phyloP scores from a whole-genome alignment of 2,797 vertebrate genomes.

The Hydrocynus forskahlii region DNA sequence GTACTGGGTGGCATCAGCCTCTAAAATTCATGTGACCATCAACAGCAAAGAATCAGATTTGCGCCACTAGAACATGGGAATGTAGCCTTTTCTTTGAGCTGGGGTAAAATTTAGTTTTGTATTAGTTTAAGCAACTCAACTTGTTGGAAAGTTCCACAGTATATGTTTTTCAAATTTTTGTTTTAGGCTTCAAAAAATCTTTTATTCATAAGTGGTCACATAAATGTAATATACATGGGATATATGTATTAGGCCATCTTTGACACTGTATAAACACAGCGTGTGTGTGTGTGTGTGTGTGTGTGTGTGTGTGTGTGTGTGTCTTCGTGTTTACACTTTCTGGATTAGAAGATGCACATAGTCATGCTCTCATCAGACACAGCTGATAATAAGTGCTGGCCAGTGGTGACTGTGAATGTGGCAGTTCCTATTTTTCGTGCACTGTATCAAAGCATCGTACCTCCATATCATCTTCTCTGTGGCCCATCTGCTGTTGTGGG shows the following conservation, averaged over 20 bases:
- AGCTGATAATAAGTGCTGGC: constrained; percentile 18
- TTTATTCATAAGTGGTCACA: too few relatives aligned
- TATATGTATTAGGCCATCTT: neutral
- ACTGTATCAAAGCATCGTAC: constrained; percentile 14
- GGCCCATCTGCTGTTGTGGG: constrained; percentile 49
- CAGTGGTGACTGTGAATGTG: constrained; percentile 25
- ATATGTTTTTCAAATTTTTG: too few relatives aligned
- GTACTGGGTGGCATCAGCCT: too few relatives aligned
- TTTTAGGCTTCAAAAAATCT: too few relatives aligned
- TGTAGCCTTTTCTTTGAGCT: too few relatives aligned
- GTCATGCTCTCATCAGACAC: neutral
- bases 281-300: neutral
- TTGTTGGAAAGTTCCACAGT: too few relatives aligned
- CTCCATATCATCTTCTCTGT: constrained; percentile 22
- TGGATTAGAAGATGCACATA: neutral
- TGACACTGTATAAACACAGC: neutral
- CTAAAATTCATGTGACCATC: too few relatives aligned
- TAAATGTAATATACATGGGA: too few relatives aligned
- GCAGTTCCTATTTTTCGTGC: constrained; percentile 29
- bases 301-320: neutral
- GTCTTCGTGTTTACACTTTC: neutral
- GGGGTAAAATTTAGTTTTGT: too few relatives aligned
- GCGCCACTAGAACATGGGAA: too few relatives aligned
- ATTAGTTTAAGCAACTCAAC: too few relatives aligned
- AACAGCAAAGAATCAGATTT: too few relatives aligned